Evolutionary conservation across 1,140 invertebrate species (phyloP).

Genomic region (Drosophila sturtevanti): DNA sequence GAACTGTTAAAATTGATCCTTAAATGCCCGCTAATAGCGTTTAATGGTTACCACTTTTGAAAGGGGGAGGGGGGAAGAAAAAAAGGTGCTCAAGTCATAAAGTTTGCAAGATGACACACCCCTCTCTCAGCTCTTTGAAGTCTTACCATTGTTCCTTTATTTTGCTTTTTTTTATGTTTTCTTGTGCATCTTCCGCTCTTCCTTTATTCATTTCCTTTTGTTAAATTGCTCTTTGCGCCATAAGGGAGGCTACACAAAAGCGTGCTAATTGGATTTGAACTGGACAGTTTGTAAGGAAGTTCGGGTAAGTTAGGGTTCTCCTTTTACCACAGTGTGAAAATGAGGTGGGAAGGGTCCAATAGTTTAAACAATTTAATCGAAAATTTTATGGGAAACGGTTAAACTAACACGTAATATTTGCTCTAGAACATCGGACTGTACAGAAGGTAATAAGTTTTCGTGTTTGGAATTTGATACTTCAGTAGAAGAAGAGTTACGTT

Average conservation of each 20-base stretch:
- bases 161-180: background rate
- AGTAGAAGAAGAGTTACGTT: too few species aligned
- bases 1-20: slow-evolving; percentile 54
- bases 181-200: slow-evolving; percentile 40
- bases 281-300: slow-evolving; percentile 32
- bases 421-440: background rate
- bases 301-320: slow-evolving; percentile 41
- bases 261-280: slow-evolving; percentile 80
- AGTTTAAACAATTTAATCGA: background rate
- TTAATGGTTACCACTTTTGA: slow-evolving; percentile 61
- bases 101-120: slow-evolving; percentile 63
- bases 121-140: slow-evolving; percentile 23
- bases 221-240: slow-evolving; percentile 14
- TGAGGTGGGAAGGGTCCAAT: background rate
- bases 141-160: slow-evolving; percentile 56
- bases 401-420: background rate
- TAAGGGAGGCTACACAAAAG: slow-evolving; percentile 56
- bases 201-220: slow-evolving; percentile 5
- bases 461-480: too few species aligned
- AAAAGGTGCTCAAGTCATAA: slow-evolving; percentile 77
- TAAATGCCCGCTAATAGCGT: slow-evolving; percentile 78
- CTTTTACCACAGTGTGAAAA: slow-evolving; percentile 5
- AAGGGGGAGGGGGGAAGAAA: background rate
- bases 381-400: background rate
- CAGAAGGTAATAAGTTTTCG: too few species aligned